Base-by-base conservation (phyloP, 2,888 invertebrate species). In the Plemyria rubiginata region DNA sequence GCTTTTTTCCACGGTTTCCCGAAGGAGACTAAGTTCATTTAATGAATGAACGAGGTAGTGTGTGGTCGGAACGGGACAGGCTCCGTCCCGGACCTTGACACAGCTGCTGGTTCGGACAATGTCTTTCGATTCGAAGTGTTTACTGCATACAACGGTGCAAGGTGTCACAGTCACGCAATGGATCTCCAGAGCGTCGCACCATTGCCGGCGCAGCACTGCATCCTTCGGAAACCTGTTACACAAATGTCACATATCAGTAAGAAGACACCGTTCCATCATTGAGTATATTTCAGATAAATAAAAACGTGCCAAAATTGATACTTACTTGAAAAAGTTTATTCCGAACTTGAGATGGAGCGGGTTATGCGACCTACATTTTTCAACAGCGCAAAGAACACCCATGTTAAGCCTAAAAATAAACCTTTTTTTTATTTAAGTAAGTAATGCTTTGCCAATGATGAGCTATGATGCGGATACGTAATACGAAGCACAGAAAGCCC, bases 301-400 rank as follows among this genome's bases (percentile, higher is more conserved):
- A 16, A 11, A 45, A 45, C 16, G 9, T 15, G 8, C 13, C 0
- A 43, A 43, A 40, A 2, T 7, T 15, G 11, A 29, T 29, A 50
- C 56, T 56, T 41, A 56, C 56, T 29, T 56, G 15, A 56, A 56
- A 41, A 56, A 56, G 11, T 28, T 12, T 6, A 56, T 56, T 6
- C 56, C 56, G 6, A 16, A 40, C 22, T 56, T 56, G 28, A 56
- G 13, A 16, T 49, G 41, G 5, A 41, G 29, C 11, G 49, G 49
- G 29, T 49, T 41, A 29, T 50, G 56, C 13, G 56, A 56, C 32
- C 8, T 41, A 56, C 56, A 56, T 16, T 29, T 40, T n/a, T 13
- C 16, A 29, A 15, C 50, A 0, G 41, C 41, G 40, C 56, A 56
- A 13, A 50, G 9, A 15, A 41, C 9, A 5, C 56, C 56, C 50